Conservation (phyloP, 2,797 vertebrate species). For the Tapirus indicus region DNA sequence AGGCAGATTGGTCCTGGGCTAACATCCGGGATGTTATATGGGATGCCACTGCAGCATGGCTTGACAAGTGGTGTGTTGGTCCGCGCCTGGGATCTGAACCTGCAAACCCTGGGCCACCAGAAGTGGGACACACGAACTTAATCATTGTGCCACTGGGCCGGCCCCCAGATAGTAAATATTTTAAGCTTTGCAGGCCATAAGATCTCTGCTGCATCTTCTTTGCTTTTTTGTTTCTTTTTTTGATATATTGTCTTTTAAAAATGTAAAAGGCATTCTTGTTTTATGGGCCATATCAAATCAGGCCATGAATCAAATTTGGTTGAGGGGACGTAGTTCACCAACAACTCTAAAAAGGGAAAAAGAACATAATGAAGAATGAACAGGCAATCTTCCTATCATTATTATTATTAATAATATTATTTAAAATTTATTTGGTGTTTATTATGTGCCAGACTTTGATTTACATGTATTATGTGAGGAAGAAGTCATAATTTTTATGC, state of each 20-base stretch:
- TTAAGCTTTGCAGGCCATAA: neutral
- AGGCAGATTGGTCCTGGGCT: too few relatives aligned
- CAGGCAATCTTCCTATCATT: neutral
- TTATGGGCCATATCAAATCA: neutral
- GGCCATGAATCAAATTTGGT: neutral
- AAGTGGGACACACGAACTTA: too few relatives aligned
- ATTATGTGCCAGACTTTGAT: neutral
- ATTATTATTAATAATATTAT: neutral
- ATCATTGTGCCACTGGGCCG: too few relatives aligned
- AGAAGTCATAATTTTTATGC: neutral
- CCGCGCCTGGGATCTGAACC: too few relatives aligned
- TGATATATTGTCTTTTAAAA: neutral
- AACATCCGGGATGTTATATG: too few relatives aligned
- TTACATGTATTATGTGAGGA: neutral
- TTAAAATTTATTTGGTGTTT: neutral
- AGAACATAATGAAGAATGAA: neutral
- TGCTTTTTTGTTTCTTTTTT: neutral
- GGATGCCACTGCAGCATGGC: too few relatives aligned
- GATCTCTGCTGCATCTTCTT: neutral
- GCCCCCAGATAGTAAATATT: neutral
- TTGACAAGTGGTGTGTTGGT: too few relatives aligned
- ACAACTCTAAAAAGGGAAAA: neutral
- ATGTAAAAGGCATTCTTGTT: neutral
- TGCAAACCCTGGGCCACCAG: too few relatives aligned
- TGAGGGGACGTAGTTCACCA: neutral